Conservation (phyloP, 1,140 invertebrate species). For the Pararge aegeria region DNA sequence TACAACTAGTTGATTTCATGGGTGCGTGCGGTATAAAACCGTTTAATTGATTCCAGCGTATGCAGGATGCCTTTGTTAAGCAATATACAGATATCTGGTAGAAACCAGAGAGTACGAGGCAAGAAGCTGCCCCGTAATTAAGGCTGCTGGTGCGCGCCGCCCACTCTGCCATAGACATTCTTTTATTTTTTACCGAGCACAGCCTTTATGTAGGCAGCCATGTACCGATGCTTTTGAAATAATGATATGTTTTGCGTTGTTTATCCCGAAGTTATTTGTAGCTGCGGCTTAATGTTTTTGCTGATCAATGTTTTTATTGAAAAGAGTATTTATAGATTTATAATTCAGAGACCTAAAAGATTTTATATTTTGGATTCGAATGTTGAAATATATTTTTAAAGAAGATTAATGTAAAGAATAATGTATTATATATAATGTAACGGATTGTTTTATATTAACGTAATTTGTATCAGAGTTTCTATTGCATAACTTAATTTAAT, state of each 20-base stretch:
- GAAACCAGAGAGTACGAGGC: conserved; percentile 27
- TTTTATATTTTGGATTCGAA: too few relatives aligned
- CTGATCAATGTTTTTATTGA: background rate
- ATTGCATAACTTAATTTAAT: too few relatives aligned
- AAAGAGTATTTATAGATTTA: background rate
- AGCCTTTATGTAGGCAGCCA: conserved; percentile 36
- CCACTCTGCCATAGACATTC: conserved; percentile 37
- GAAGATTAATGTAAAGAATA: too few relatives aligned
- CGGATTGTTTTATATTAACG: too few relatives aligned
- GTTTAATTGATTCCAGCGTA: too few relatives aligned
- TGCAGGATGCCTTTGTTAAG: conserved; percentile 7
- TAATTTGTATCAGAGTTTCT: too few relatives aligned
- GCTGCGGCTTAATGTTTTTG: conserved; percentile 1
- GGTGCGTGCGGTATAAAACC: too few relatives aligned
- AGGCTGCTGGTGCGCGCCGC: conserved; percentile 38
- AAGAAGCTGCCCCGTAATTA: conserved; percentile 41
- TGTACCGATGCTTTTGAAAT: conserved; percentile 33
- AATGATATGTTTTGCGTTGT: conserved; percentile 30
- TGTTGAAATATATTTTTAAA: too few relatives aligned
- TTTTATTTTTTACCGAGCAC: conserved; percentile 34
- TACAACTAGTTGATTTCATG: too few relatives aligned
- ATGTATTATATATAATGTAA: too few relatives aligned
- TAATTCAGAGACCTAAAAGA: too few relatives aligned
- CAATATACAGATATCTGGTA: conserved; percentile 23
- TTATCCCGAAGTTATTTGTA: conserved; percentile 17